Percentiles rank a stretch among this genome's conserved stretches.
phyloP scores from a whole-genome alignment of 2,888 invertebrate genomes.

The Hedychridium roseum region DNA sequence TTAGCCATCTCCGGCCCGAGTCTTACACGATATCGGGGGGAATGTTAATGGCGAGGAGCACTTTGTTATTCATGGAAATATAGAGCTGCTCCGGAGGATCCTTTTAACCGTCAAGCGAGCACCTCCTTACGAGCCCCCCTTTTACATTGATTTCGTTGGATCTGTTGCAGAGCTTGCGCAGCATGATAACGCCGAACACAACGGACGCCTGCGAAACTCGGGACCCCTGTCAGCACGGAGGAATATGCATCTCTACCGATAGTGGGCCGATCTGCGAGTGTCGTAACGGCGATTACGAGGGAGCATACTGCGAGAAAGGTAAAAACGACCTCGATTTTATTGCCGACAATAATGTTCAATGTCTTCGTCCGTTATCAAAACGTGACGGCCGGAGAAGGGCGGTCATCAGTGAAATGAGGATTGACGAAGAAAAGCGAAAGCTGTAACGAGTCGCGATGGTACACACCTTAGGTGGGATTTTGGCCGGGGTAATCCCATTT shows the following conservation, averaged over 20 bases:
- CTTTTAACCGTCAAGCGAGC: neutral
- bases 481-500: too few relatives aligned
- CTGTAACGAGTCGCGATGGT: too few relatives aligned
- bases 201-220: conserved; percentile 87
- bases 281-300: conserved; percentile 90
- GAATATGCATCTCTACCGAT: conserved; percentile 95
- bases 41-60: too few relatives aligned
- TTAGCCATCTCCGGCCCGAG: too few relatives aligned
- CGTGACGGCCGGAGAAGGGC: too few relatives aligned
- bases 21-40: neutral
- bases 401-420: too few relatives aligned
- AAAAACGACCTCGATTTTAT: too few relatives aligned
- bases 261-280: conserved; percentile 96
- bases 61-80: neutral
- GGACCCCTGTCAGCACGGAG: conserved; percentile 94
- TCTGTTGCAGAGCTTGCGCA: conserved; percentile 63
- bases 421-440: too few relatives aligned
- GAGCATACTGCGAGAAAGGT: conserved; percentile 95
- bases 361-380: too few relatives aligned
- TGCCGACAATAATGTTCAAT: too few relatives aligned
- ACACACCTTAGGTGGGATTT: too few relatives aligned
- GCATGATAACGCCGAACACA: conserved; percentile 68
- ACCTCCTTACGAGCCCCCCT: neutral
- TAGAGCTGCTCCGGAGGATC: neutral
- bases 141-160: neutral